phyloP scores from a whole-genome alignment of 1,140 invertebrate species.

The Drosophila quadrilineata region DNA sequence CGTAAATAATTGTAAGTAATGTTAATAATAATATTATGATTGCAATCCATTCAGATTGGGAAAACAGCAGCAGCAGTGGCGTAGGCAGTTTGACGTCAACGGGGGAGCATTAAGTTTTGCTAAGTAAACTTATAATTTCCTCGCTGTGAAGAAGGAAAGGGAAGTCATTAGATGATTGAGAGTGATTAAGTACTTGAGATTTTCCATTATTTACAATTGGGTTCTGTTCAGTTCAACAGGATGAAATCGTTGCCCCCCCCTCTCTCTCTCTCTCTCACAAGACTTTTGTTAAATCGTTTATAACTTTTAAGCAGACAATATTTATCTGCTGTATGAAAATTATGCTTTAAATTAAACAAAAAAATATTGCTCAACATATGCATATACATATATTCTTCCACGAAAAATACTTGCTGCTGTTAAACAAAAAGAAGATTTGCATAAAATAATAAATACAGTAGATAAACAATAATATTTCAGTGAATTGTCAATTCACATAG shows the following conservation, averaged over 20 bases:
- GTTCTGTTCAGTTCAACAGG: not conserved
- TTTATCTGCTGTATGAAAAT: too few species aligned
- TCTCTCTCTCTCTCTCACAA: not conserved
- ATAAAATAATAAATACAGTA: slow-evolving; percentile 16
- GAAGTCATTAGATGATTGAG: slow-evolving; percentile 20
- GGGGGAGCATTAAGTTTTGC: not conserved
- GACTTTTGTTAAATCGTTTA: too few species aligned
- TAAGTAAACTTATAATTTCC: slow-evolving; percentile 6
- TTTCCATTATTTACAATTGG: not conserved
- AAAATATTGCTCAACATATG: too few species aligned
- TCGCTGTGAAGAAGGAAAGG: slow-evolving; percentile 9
- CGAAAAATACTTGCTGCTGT: too few species aligned
- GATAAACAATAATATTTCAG: slow-evolving; percentile 35
- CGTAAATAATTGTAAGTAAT: slow-evolving; percentile 60
- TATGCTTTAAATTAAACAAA: too few species aligned
- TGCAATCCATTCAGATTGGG: not conserved
- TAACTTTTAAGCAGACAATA: too few species aligned
- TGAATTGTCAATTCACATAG: slow-evolving; percentile 45
- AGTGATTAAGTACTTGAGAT: slow-evolving; percentile 2
- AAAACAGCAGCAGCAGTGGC: not conserved
- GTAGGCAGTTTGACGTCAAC: slow-evolving; percentile 24
- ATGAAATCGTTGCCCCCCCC: too few species aligned
- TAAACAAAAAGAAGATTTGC: slow-evolving; percentile 1
- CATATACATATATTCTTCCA: too few species aligned
- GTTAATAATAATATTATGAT: slow-evolving; percentile 55